phyloP scores from a whole-genome alignment of 1,140 invertebrate genomes.

The Drosophila kurseongensis region DNA sequence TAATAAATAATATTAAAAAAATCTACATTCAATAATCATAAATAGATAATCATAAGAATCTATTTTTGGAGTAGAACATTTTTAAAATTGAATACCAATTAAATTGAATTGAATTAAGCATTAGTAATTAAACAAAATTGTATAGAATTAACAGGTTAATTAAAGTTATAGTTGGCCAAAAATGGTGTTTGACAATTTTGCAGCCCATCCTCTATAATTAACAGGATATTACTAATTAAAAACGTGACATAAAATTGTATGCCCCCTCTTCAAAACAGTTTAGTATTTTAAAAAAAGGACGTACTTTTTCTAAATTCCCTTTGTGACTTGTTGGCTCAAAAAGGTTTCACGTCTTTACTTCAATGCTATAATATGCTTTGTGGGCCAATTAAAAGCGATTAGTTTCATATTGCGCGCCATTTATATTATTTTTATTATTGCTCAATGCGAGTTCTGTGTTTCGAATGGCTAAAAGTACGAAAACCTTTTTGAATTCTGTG shows the following conservation, averaged over 20 bases:
- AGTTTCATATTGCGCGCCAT: slow-evolving; percentile 73
- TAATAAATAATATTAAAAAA: too few relatives aligned
- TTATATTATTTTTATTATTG: slow-evolving; percentile 57
- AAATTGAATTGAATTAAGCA: too few relatives aligned
- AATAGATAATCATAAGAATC: too few relatives aligned
- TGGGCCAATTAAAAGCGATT: slow-evolving; percentile 76
- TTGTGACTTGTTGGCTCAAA: slow-evolving; percentile 2
- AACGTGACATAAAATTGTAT: slow-evolving; percentile 35
- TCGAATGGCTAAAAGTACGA: slow-evolving; percentile 30
- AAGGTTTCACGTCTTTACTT: slow-evolving; percentile 44
- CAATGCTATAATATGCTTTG: slow-evolving; percentile 67
- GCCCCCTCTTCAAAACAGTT: slow-evolving; percentile 14
- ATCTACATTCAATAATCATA: too few relatives aligned
- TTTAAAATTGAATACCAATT: too few relatives aligned
- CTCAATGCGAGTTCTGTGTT: slow-evolving; percentile 11
- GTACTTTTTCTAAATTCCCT: slow-evolving; percentile 34
- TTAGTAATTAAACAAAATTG: too few relatives aligned
- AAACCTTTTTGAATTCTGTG: slow-evolving; percentile 69
- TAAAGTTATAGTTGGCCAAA: too few relatives aligned
- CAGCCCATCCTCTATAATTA: too few relatives aligned
- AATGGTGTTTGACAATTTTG: too few relatives aligned
- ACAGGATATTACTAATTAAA: not conserved
- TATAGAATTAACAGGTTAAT: too few relatives aligned
- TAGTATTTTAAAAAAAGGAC: slow-evolving; percentile 59
- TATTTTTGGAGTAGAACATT: too few relatives aligned